phyloP scores from a whole-genome alignment of 2,888 invertebrate genomes.

The Adelphocoris suturalis region DNA sequence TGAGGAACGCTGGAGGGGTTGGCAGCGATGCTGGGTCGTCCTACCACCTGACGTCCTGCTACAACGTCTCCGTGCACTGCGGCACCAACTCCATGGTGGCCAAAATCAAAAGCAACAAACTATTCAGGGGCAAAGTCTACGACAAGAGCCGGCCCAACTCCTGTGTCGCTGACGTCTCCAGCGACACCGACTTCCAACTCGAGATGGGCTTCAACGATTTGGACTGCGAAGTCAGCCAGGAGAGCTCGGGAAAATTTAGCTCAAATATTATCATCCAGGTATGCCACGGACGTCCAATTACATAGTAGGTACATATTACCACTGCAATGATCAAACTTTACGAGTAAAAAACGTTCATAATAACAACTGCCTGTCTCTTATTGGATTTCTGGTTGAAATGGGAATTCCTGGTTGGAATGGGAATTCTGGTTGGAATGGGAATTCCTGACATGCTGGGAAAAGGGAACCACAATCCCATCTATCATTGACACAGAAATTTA shows the following conservation, averaged over 20 bases:
- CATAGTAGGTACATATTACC: no score
- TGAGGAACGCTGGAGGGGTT: conserved; percentile 78
- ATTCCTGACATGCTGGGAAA: no score
- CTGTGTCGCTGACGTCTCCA: conserved; percentile 79
- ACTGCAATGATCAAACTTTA: no score
- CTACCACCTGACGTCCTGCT: conserved; percentile 79
- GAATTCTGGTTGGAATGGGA: no score
- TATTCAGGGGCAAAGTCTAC: conserved; percentile 80
- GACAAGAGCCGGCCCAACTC: conserved; percentile 79
- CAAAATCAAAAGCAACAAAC: conserved; percentile 78
- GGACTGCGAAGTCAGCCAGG: conserved; percentile 79
- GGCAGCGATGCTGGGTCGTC: conserved; percentile 75
- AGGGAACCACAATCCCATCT: no score
- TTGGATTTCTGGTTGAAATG: no score
- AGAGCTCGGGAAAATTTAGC: conserved; percentile 78
- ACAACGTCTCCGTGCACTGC: conserved; percentile 79
- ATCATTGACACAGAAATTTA: no score
- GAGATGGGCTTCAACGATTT: conserved; percentile 79
- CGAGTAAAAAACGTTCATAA: no score
- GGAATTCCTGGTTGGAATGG: no score
- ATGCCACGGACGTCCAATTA: neutral
- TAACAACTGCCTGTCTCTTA: no score
- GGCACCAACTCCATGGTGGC: conserved; percentile 79
- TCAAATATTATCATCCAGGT: conserved; percentile 79
- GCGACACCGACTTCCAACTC: conserved; percentile 79